Percentiles rank a stretch among this genome's conserved stretches.
Evolutionary conservation across 37 sponge, comb jelly and placozoan genomes (phyloP).

Genomic region (Tethya wilhelma): DNA sequence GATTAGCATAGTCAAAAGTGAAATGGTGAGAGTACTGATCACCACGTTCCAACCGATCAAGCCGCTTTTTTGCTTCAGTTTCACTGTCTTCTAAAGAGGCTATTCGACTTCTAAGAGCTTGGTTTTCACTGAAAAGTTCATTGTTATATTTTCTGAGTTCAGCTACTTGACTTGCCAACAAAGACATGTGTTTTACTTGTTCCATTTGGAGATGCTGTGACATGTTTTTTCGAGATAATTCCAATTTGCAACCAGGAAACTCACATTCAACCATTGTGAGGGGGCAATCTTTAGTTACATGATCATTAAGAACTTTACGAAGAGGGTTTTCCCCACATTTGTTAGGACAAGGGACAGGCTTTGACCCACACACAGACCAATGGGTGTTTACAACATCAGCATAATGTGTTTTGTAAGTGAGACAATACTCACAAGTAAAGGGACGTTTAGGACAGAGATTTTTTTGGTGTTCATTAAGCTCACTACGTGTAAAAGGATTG

Average conservation of each 20-base stretch:
- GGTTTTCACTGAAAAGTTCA: background rate
- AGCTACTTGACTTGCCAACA: too few relatives aligned
- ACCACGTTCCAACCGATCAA: too few relatives aligned
- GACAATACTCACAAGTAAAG: slow-evolving; percentile 15
- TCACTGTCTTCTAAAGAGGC: too few relatives aligned
- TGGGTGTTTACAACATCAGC: background rate
- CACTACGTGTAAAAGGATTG: background rate
- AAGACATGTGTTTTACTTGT: background rate
- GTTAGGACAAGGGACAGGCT: slow-evolving; percentile 15
- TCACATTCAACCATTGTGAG: background rate
- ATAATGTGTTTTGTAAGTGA: background rate
- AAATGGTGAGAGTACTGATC: too few relatives aligned
- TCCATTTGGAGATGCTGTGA: background rate
- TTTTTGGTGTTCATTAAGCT: background rate
- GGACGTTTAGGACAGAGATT: slow-evolving; percentile 1
- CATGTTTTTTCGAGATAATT: slow-evolving; percentile 7
- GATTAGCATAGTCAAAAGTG: too few relatives aligned
- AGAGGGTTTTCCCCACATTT: background rate
- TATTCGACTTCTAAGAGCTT: background rate
- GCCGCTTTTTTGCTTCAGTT: too few relatives aligned
- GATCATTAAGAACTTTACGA: background rate
- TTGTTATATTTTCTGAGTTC: background rate
- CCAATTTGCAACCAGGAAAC: slow-evolving; percentile 1
- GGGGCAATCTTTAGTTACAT: background rate
- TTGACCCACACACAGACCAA: background rate